A percentile compares a stretch with the other conserved stretches of the same genome.
Conservation (phyloP, 2,888 invertebrate genomes). For the Yponomeuta malinellus region DNA sequence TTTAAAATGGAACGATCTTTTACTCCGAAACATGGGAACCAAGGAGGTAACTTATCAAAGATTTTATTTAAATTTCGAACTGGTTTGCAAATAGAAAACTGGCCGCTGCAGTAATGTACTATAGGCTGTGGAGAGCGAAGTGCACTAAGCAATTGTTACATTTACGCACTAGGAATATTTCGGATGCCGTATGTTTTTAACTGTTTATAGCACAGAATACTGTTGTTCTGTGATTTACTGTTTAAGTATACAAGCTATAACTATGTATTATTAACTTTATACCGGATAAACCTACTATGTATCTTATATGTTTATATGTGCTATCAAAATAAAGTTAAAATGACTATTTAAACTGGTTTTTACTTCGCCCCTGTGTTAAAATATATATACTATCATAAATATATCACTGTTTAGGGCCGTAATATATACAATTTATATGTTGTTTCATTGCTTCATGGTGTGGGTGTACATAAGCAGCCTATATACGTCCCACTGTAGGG, state of each 20-base stretch:
- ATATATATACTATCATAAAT: background rate
- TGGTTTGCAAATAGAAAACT: too few species aligned
- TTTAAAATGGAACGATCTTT: too few species aligned
- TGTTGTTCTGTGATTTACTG: background rate
- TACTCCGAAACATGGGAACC: too few species aligned
- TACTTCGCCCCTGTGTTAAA: background rate
- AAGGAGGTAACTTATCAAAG: too few species aligned
- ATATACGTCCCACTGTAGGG: too few species aligned
- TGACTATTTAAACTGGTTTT: background rate
- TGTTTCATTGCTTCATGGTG: too few species aligned
- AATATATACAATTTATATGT: too few species aligned
- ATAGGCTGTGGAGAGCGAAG: constrained; percentile 26
- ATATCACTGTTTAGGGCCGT: too few species aligned
- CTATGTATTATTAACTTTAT: background rate
- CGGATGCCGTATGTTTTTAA: constrained; percentile 14
- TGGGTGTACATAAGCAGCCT: too few species aligned
- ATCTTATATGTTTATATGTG: background rate
- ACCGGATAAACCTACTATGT: background rate
- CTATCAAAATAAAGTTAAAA: constrained; percentile 15
- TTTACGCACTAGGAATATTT: constrained; percentile 23
- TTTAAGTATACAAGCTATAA: background rate
- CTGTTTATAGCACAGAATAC: constrained; percentile 6
- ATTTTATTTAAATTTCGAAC: too few species aligned
- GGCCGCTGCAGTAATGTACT: too few species aligned
- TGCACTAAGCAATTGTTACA: constrained; percentile 31